Conservation (phyloP, 2,113 vertebrate species). For the Syngnathus typhle region DNA sequence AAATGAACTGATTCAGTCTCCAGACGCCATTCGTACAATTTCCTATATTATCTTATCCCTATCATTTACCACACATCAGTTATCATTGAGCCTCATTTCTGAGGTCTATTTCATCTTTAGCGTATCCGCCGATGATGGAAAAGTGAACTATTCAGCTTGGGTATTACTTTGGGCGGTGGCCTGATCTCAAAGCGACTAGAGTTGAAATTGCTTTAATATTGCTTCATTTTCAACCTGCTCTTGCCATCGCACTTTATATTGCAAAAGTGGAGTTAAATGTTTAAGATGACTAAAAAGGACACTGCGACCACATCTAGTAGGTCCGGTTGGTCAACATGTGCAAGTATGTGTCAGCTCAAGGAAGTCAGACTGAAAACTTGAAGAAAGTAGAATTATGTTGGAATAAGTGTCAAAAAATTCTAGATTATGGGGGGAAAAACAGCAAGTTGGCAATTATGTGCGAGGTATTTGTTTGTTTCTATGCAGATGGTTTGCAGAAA, state of each 20-base stretch:
- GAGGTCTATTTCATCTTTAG: conserved; percentile 62
- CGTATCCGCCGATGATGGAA: conserved; percentile 63
- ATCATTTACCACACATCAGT: conserved; percentile 64
- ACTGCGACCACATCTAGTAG: conserved; percentile 8
- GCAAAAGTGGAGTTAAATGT: conserved; percentile 34
- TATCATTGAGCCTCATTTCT: conserved; percentile 68
- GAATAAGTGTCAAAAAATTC: too few species aligned
- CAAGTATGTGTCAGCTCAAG: background rate
- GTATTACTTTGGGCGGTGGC: conserved; percentile 61
- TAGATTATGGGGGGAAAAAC: too few species aligned
- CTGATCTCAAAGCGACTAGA: conserved; percentile 53
- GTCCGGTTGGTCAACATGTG: background rate
- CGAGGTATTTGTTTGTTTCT: too few species aligned
- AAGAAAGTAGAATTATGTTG: too few species aligned
- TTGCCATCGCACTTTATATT: conserved; percentile 42
- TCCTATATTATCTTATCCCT: conserved; percentile 61
- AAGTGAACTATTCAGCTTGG: conserved; percentile 65
- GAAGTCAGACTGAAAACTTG: too few species aligned
- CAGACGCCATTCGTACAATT: conserved; percentile 60
- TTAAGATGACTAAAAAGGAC: conserved; percentile 18
- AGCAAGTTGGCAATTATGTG: too few species aligned
- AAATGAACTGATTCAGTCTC: conserved; percentile 71
- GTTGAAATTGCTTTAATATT: conserved; percentile 65
- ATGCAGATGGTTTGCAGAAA: too few species aligned
- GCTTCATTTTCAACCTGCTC: conserved; percentile 51